A percentile compares a stretch with the other conserved stretches of the same genome.
Conservation (phyloP, 2,797 vertebrate species). For the Enteromius fasciolatus region DNA sequence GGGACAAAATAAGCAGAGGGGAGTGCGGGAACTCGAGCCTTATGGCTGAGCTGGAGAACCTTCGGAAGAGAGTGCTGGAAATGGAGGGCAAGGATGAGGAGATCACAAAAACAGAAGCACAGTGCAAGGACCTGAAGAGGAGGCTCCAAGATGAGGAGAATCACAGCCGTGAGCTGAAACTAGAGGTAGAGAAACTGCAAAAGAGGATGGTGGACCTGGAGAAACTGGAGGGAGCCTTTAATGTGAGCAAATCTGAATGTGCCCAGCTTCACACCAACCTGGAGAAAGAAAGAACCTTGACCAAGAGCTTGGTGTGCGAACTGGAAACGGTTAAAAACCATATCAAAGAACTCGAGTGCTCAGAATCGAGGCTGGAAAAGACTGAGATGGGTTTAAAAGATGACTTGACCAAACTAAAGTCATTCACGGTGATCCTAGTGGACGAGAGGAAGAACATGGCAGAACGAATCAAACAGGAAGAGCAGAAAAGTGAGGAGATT, state of each 20-base stretch:
- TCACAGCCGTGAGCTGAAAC: constrained; percentile 84
- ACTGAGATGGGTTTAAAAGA: constrained; percentile 88
- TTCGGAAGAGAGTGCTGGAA: constrained; percentile 91
- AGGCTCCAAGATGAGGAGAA: constrained; percentile 90
- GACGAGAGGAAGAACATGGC: constrained; percentile 92
- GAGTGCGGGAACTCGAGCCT: constrained; percentile 89
- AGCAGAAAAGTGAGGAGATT: constrained; percentile 85
- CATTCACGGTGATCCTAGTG: constrained; percentile 88
- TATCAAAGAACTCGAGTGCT: constrained; percentile 87
- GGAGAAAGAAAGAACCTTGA: constrained; percentile 87
- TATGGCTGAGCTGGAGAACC: constrained; percentile 91
- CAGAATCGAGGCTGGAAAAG: constrained; percentile 85
- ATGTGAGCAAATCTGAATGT: constrained; percentile 85
- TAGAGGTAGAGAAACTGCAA: constrained; percentile 92
- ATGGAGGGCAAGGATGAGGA: constrained; percentile 98
- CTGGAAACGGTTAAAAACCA: constrained; percentile 84
- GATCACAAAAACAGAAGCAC: constrained; percentile 89
- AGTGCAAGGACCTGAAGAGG: constrained; percentile 88
- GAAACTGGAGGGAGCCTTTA: constrained; percentile 88
- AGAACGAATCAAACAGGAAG: constrained; percentile 90
- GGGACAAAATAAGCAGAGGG: constrained; percentile 90
- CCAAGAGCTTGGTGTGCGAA: constrained; percentile 86
- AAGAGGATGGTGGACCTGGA: constrained; percentile 92
- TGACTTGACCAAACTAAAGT: constrained; percentile 92
- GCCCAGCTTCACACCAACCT: constrained; percentile 84